These are phyloP conservation scores for Elaphurus davidianus DNA, from an alignment of 2,113 vertebrate species.

Conservation along the genomic window DNA sequence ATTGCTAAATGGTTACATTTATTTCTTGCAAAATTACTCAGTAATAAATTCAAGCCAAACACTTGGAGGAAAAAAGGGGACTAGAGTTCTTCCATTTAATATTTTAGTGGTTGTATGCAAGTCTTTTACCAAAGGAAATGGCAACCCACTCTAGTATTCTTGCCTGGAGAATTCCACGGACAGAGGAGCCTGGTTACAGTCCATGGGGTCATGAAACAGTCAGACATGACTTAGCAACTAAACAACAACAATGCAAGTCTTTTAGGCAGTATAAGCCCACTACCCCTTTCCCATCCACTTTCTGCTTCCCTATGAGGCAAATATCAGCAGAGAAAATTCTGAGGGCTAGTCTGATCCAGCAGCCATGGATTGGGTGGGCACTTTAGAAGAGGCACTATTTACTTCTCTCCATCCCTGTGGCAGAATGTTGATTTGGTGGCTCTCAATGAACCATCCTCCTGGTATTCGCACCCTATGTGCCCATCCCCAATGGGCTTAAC, in stretches of 20 bases:
- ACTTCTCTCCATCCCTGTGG: not conserved
- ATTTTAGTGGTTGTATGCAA: not conserved
- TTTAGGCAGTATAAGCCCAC: not conserved
- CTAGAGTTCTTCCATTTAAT: not conserved
- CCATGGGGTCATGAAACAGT: not conserved
- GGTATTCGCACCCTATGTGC: not conserved
- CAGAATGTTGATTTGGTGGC: not conserved
- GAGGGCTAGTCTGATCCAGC: not conserved
- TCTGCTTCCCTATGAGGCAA: not conserved
- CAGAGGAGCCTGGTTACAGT: not conserved
- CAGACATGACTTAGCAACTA: not conserved
- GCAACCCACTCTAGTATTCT: not conserved
- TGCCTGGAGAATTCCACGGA: not conserved
- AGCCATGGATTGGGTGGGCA: not conserved
- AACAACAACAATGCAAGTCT: not conserved
- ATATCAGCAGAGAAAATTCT: not conserved
- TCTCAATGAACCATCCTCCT: not conserved
- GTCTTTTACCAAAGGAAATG: not conserved
- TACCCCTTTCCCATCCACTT: not conserved
- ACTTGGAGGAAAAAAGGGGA: not conserved
- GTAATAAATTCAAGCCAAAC: conserved; percentile 11
- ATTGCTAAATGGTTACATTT: not conserved
- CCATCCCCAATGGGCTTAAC: not conserved
- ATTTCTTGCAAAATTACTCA: not conserved
- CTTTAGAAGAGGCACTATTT: not conserved